phyloP scores from a whole-genome alignment of 2,113 vertebrate species.

The Nicator chloris region DNA sequence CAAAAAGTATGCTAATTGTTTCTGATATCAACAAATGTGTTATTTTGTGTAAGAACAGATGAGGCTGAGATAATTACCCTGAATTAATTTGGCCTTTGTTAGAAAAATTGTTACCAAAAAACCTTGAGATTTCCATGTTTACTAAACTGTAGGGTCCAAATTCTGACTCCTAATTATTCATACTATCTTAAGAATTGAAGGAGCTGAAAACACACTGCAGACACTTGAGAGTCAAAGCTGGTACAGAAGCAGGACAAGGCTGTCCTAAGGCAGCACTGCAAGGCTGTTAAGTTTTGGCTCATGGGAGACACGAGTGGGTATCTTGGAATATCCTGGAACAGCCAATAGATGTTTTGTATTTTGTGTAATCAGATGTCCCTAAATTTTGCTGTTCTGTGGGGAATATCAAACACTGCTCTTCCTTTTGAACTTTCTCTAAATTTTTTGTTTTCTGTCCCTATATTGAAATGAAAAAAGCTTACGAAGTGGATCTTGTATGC shows the following conservation, averaged over 20 bases:
- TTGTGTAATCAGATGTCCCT: background rate
- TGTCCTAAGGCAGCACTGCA: background rate
- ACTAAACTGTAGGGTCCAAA: background rate
- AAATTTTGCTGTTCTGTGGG: background rate
- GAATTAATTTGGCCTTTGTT: background rate
- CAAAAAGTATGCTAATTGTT: background rate
- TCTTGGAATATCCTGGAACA: background rate
- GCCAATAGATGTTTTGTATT: fast-evolving
- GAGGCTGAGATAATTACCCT: background rate
- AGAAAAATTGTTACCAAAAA: background rate
- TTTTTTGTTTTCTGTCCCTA: background rate
- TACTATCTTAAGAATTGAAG: background rate
- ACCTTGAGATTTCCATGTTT: background rate
- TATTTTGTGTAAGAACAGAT: background rate
- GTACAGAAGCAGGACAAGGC: background rate
- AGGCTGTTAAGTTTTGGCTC: background rate
- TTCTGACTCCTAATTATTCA: background rate
- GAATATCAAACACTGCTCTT: background rate
- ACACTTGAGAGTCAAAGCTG: background rate
- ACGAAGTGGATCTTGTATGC: background rate
- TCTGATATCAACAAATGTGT: background rate
- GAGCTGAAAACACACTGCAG: background rate
- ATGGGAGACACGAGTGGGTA: background rate
- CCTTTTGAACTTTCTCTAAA: background rate
- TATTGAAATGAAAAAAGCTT: background rate